Base-by-base conservation (phyloP, 1,140 invertebrate genomes). In the Caenorhabditis brenneri region DNA sequence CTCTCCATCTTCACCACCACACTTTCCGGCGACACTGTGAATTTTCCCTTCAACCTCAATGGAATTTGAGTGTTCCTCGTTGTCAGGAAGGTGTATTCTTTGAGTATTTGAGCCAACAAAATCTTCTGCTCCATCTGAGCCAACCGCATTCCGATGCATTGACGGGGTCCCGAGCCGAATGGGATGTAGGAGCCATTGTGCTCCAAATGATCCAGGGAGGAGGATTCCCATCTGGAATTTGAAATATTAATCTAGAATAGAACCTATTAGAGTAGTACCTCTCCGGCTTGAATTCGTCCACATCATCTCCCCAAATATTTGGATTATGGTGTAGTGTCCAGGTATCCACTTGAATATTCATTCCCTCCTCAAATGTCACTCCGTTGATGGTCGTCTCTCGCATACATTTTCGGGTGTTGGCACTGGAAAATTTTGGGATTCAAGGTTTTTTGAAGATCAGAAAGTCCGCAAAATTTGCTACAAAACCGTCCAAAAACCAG, bases 111-210 rank as follows among this genome's bases (percentile, higher is more conserved):
- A 9, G 90, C 89, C 12, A 92, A 31, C 2, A 93, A 93, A 49
- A 94, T 86, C 91, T 95, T 95, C 0, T 93, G 92, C 88, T 94
- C 93, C 74, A 94, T 86, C 2, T 93, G 80, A 2, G 93, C 94
- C 74, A 95, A 93, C 46, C 94, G 92, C 90, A 92, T 92, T 53
- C 93, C 94, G n/a, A 93, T 89, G 83, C 93, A 93, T 84, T 91
- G 91, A 27, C 92, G 85, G 2, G 92, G 93, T 10, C 93, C 93
- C 29, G 86, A 86, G 15, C 93, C 93, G 86, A 93, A 93, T 6
- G 93, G 92, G 1, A 92, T 78, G 80, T 89, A 93, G 0, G 89
- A 83, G 6, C 65, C 65, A 15, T 74, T 74, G 65, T 74, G 65
- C 22, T 74, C 65, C 36, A 60, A 27, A 27, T 84, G 65, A 3